Percentiles rank a stretch among this genome's conserved stretches.
Conservation (phyloP, 1,140 invertebrate genomes). For the Cyclina sinensis region DNA sequence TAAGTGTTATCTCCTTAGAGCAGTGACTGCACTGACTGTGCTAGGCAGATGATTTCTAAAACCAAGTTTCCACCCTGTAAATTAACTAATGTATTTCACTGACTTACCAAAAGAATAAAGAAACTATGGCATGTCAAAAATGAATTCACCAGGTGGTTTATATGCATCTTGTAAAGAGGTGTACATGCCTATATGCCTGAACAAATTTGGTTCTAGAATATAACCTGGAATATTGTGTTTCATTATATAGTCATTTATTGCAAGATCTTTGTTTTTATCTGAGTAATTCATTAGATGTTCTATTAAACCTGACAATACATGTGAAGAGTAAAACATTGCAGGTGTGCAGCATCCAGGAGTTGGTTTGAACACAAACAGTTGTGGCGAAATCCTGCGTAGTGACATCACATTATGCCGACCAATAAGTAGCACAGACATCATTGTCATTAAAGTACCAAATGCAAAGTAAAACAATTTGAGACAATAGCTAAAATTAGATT, state of each 20-base stretch:
- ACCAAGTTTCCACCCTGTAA: too few relatives aligned
- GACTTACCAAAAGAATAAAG: too few relatives aligned
- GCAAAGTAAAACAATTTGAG: conserved; percentile 33
- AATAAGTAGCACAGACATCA: conserved; percentile 38
- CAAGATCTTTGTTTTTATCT: conserved; percentile 44
- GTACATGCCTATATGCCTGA: conserved; percentile 60
- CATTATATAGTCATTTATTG: conserved; percentile 49
- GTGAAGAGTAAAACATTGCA: conserved; percentile 70
- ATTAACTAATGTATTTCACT: too few relatives aligned
- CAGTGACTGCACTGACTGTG: too few relatives aligned
- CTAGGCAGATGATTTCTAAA: too few relatives aligned
- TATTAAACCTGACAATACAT: conserved; percentile 53
- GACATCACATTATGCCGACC: conserved; percentile 71
- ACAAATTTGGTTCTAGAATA: conserved; percentile 61
- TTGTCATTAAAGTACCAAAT: conserved; percentile 48
- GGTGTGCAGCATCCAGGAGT: conserved; percentile 70
- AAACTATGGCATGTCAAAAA: conserved; percentile 47
- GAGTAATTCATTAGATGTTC: conserved; percentile 42
- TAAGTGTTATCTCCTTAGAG: too few relatives aligned
- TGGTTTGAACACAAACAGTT: conserved; percentile 61
- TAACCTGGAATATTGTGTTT: conserved; percentile 56
- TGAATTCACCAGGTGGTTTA: conserved; percentile 57
- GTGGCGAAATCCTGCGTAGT: conserved; percentile 64
- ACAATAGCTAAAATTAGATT: background rate
- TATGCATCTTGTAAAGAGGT: conserved; percentile 24